phyloP scores from a whole-genome alignment of 2,113 vertebrate genomes.

The Hirundichthys speculiger region DNA sequence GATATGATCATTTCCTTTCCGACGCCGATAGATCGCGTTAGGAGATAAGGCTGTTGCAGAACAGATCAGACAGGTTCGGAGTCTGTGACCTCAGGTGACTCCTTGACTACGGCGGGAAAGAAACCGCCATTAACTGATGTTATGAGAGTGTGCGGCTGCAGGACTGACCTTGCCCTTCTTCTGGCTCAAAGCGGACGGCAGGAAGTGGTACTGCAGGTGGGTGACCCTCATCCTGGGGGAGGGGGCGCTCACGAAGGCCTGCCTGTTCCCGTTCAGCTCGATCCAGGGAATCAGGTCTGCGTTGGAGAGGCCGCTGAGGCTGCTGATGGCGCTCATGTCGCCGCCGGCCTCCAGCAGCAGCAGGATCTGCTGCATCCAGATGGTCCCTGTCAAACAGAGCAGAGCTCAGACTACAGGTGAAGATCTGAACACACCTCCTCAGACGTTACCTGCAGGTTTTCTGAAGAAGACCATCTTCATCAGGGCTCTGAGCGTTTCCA shows the following conservation, averaged over 20 bases:
- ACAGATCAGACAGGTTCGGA: no score
- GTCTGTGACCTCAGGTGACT: no score
- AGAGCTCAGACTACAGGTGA: no score
- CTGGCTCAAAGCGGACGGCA: constrained; percentile 62
- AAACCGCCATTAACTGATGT: no score
- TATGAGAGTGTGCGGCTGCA: rapidly evolving
- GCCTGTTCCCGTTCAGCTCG: constrained; percentile 39
- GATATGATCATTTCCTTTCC: no score
- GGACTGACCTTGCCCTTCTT: constrained; percentile 70
- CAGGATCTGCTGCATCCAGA: constrained; percentile 78
- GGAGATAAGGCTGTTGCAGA: no score
- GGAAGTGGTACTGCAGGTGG: constrained; percentile 60
- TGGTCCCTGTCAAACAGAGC: constrained; percentile 61
- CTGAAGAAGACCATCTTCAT: neutral
- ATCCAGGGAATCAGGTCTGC: constrained; percentile 65
- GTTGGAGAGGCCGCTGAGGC: neutral
- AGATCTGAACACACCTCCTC: neutral
- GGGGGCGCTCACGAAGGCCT: constrained; percentile 31
- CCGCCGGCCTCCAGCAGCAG: constrained; percentile 63
- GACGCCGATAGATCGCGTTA: no score
- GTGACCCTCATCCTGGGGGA: constrained; percentile 55
- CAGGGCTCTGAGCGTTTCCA: no score
- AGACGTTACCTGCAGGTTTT: neutral
- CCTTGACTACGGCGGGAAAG: no score
- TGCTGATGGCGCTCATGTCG: constrained; percentile 25